Evolutionary conservation across 64 coral and sea anemone genomes (phyloP).

Genomic region (Stylophora pistillata): DNA sequence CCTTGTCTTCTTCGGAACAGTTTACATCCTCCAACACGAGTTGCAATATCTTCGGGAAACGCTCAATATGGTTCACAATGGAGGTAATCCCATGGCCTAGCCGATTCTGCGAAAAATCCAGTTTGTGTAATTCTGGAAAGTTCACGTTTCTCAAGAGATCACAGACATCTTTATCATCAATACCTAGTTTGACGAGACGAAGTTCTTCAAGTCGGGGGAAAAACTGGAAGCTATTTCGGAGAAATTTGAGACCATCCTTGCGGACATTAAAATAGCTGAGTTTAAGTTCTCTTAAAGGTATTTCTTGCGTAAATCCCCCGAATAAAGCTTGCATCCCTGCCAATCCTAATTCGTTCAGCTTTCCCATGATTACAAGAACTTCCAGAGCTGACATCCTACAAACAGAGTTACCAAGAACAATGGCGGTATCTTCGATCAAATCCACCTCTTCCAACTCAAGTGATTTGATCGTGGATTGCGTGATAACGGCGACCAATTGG

Average conservation of each 20-base stretch:
- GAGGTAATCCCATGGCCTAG: neutral
- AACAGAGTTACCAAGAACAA: neutral
- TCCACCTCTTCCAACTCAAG: neutral
- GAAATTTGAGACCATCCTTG: neutral
- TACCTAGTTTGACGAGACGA: neutral
- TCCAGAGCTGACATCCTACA: neutral
- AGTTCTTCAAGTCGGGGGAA: neutral
- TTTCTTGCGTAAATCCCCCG: neutral
- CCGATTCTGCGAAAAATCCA: neutral
- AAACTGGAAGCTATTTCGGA: neutral
- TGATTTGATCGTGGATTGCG: neutral
- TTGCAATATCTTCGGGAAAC: neutral
- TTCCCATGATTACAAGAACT: neutral
- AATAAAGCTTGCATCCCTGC: neutral
- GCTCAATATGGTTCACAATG: neutral
- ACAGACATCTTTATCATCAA: neutral
- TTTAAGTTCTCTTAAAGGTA: neutral
- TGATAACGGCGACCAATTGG: neutral
- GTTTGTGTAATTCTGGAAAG: neutral
- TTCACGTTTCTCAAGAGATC: neutral
- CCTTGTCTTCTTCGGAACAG: neutral
- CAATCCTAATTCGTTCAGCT: neutral
- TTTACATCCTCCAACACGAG: neutral
- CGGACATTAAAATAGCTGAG: neutral
- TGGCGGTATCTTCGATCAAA: neutral